phyloP scores from a whole-genome alignment of 2,113 vertebrate species.

The Sigmodon hispidus region DNA sequence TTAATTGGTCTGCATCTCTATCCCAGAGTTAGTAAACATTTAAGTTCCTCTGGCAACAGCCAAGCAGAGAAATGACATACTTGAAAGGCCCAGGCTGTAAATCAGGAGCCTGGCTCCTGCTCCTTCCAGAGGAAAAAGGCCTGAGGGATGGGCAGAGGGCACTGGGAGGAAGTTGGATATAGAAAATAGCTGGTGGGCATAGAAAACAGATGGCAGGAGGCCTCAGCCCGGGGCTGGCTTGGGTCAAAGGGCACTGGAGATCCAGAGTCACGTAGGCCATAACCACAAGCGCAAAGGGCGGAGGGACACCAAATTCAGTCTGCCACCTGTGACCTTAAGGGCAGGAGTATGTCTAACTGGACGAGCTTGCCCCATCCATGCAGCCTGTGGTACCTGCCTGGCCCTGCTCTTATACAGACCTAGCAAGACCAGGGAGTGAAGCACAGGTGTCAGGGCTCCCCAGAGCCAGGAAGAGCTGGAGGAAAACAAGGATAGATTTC shows the following conservation, averaged over 20 bases:
- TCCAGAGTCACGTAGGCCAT: neutral
- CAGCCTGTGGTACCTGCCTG: neutral
- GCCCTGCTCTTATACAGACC: neutral
- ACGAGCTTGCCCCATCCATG: fast-evolving
- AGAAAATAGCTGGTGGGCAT: neutral
- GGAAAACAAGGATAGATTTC: neutral
- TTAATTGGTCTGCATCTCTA: neutral
- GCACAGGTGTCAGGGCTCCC: no score
- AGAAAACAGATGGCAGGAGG: neutral
- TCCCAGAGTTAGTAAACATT: neutral
- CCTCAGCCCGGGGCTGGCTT: neutral
- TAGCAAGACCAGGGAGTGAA: neutral
- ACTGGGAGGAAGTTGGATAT: neutral
- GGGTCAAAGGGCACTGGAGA: neutral
- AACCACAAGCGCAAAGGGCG: neutral
- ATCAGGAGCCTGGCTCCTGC: neutral
- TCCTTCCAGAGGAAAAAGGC: neutral
- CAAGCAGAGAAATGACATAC: neutral
- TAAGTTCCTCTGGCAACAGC: neutral
- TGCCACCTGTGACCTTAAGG: neutral
- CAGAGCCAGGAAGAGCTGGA: neutral
- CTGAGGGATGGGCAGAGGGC: neutral
- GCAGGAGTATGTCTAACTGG: neutral
- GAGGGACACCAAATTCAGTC: neutral
- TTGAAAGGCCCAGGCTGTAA: neutral